These are phyloP conservation scores for Aphaenogaster ashmeadi DNA, from an alignment of 1,140 invertebrate genomes.

Conservation along the genomic window DNA sequence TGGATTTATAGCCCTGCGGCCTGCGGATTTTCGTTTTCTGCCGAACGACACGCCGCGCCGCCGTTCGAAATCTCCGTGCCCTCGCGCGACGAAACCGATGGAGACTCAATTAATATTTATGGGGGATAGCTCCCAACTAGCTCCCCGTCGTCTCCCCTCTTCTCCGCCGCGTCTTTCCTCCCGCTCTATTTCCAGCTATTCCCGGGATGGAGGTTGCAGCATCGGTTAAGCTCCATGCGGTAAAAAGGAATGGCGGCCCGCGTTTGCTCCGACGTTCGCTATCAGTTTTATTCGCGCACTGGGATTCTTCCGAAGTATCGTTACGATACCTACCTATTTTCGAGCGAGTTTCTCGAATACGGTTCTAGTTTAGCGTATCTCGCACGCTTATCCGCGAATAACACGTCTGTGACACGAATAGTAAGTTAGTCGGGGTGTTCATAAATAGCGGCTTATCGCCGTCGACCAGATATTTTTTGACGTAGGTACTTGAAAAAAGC, in stretches of 20 bases:
- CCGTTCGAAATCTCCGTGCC: conserved; percentile 71
- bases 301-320: conserved; percentile 63
- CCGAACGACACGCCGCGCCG: conserved; percentile 66
- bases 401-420: conserved; percentile 25
- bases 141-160: background rate
- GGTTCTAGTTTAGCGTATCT: conserved; percentile 51
- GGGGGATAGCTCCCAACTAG: conserved; percentile 61
- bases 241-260: conserved; percentile 60
- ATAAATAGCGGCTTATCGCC: conserved; percentile 31
- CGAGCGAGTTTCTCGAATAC: conserved; percentile 28
- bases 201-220: conserved; percentile 51
- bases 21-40: conserved; percentile 77
- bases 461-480: conserved; percentile 31
- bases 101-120: conserved; percentile 79
- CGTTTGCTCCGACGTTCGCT: conserved; percentile 61
- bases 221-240: conserved; percentile 51
- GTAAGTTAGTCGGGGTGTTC: conserved; percentile 9
- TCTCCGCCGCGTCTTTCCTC: background rate
- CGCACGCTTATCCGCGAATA: conserved; percentile 42
- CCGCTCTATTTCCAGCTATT: conserved; percentile 49
- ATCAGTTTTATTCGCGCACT: conserved; percentile 65
- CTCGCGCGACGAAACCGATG: conserved; percentile 69
- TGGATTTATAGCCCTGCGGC: conserved; percentile 77
- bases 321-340: conserved; percentile 57
- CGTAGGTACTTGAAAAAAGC: background rate